Percentiles rank a stretch among this genome's conserved stretches.
phyloP scores from a whole-genome alignment of 1,140 invertebrate species.

The Drosophila sucinea region DNA sequence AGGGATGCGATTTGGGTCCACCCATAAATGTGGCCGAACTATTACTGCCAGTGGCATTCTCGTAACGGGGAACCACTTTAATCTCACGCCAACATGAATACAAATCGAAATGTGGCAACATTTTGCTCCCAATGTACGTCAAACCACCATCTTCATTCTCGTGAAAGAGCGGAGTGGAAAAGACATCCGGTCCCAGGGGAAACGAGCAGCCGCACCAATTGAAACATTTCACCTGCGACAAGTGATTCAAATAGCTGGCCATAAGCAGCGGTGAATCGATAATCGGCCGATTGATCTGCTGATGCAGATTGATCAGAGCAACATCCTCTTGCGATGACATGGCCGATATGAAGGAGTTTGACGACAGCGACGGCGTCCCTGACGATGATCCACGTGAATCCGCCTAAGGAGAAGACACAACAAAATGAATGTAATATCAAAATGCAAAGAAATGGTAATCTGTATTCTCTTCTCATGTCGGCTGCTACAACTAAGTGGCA shows the following conservation, averaged over 20 bases:
- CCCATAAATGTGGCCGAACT: conserved; percentile 81
- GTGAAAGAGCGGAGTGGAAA: conserved; percentile 89
- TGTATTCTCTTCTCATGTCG: conserved; percentile 1
- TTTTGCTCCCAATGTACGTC: conserved; percentile 88
- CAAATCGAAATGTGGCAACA: conserved; percentile 82
- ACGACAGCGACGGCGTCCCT: conserved; percentile 87
- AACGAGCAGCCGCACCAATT: conserved; percentile 90
- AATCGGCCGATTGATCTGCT: conserved; percentile 97
- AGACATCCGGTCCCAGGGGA: conserved; percentile 88
- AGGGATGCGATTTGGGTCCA: conserved; percentile 81
- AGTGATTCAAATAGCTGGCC: conserved; percentile 96
- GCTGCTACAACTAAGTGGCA: conserved; percentile 47
- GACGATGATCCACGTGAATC: conserved; percentile 80
- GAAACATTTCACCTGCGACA: conserved; percentile 90
- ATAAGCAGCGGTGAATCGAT: conserved; percentile 96
- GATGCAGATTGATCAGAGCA: conserved; percentile 95
- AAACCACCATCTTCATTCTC: conserved; percentile 89
- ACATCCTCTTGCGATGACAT: conserved; percentile 97
- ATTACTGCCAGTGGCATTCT: conserved; percentile 76
- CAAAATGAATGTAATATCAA: conserved; percentile 17
- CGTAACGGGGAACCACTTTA: conserved; percentile 80
- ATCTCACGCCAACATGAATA: conserved; percentile 84
- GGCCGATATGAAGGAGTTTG: conserved; percentile 95
- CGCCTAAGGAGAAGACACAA: conserved; percentile 54
- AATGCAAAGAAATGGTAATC: neutral